A percentile compares a stretch with the other conserved stretches of the same genome.
phyloP scores from a whole-genome alignment of 2,113 vertebrate species.

The Alosa alosa region DNA sequence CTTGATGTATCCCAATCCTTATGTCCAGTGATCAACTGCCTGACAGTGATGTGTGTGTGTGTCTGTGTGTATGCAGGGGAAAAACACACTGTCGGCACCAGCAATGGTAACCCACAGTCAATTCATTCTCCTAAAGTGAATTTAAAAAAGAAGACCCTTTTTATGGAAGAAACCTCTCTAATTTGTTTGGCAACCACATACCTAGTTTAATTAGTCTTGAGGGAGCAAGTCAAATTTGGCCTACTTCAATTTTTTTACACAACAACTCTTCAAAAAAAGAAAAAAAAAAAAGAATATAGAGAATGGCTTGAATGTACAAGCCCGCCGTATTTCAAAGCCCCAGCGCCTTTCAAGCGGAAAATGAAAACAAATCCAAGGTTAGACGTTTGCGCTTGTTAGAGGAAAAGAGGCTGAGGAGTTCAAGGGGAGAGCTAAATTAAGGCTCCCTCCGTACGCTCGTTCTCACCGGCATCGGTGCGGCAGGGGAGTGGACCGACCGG shows the following conservation, averaged over 20 bases:
- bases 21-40: no score
- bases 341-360: not conserved
- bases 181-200: constrained; percentile 13
- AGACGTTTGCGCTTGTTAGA: not conserved
- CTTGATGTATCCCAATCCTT: no score
- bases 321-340: not conserved
- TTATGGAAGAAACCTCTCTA: not conserved
- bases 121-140: not conserved
- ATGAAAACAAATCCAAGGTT: not conserved
- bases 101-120: not conserved
- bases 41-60: no score
- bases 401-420: not conserved
- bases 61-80: not conserved
- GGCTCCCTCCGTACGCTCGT: not conserved
- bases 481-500: not conserved
- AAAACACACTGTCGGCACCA: not conserved
- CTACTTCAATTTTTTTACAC: not conserved
- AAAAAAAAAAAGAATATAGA: not conserved
- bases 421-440: not conserved
- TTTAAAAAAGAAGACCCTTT: not conserved
- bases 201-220: constrained; percentile 24
- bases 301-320: not conserved
- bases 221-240: constrained; percentile 21
- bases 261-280: not conserved
- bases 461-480: not conserved